phyloP scores from a whole-genome alignment of 2,113 vertebrate species.

The Ahaetulla prasina region DNA sequence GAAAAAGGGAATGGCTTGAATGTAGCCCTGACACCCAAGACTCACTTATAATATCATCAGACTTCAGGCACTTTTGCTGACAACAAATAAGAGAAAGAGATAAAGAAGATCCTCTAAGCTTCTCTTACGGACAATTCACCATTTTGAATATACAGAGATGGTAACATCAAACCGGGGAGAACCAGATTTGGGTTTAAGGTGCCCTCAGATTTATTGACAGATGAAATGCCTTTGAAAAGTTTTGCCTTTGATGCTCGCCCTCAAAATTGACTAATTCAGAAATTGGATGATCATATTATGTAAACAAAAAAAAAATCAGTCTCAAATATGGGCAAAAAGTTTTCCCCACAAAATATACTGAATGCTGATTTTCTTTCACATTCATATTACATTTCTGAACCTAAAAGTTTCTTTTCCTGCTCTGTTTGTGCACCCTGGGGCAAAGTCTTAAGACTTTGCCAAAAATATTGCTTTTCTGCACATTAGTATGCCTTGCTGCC shows the following conservation, averaged over 20 bases:
- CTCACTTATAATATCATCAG: not conserved
- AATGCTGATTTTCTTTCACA: not conserved
- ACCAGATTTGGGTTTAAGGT: not conserved
- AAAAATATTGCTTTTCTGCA: constrained; percentile 19
- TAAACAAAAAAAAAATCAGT: not conserved
- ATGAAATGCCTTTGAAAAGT: not conserved
- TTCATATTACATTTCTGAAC: not conserved
- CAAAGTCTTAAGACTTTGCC: not conserved
- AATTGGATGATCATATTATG: not conserved
- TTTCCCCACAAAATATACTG: not conserved
- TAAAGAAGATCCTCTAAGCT: not conserved
- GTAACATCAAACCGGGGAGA: not conserved
- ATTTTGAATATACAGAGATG: not conserved
- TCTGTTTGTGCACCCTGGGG: not conserved
- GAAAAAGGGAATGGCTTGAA: not conserved
- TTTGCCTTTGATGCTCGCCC: not conserved
- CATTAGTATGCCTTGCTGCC: constrained; percentile 9
- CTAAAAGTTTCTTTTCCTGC: not conserved
- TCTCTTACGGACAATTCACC: not conserved
- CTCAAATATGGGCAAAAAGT: not conserved
- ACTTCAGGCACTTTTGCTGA: not conserved
- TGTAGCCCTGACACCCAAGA: not conserved
- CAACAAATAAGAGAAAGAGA: not conserved
- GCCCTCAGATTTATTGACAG: not conserved
- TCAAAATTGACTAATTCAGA: not conserved